Evolutionary conservation across 2,888 invertebrate species (phyloP), one percentile per base, ranked within the genome.

Genomic region (Fissipunctia ypsillon): DNA sequence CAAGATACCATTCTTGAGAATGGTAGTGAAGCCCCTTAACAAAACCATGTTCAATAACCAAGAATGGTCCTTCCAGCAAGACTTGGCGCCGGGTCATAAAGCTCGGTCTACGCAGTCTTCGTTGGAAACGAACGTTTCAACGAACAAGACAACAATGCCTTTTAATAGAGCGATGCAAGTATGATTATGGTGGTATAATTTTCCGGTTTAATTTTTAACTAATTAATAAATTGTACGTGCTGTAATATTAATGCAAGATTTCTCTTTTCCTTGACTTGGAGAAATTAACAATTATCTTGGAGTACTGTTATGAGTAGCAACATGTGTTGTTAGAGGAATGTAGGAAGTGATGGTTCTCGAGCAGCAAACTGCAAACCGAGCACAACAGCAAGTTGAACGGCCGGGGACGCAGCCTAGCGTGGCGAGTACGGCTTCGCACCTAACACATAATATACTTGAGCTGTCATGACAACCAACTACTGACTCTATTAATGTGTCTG

Each of bases 331-430:
- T 87, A 87, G 76, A 84, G 87, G 91, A 91, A 93, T 93, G 93
- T 92, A 94, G 94, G 94, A 95, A 94, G 93, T 92, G 90, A 93
- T 90, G 92, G 93, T 92, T 90, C 88, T 90, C 90, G 91, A 93
- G 91, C 92, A 94, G 90, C 90, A 90, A 91, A 88, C 90, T 89
- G 89, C 92, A 92, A 92, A 90, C 90, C 91, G 90, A 93, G 91
- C 93, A 93, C 91, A 90, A 91, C 92, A 91, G 83, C 89, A 92
- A 92, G 96, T 95, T 95, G 95, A 95, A 95, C 91, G 95, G 89
- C 95, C 95, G 93, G 84, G 93, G 84, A 85, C 84, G 91, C 94
- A 93, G 80, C 94, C 91, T 90, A 94, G 93, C 95, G 94, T 94
- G 84, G 90, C 91, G 88, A 88, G 89, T 90, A 91, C 91, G 92